Evolutionary conservation across 1,140 invertebrate species (phyloP).

Genomic region (Nebria ingens): DNA sequence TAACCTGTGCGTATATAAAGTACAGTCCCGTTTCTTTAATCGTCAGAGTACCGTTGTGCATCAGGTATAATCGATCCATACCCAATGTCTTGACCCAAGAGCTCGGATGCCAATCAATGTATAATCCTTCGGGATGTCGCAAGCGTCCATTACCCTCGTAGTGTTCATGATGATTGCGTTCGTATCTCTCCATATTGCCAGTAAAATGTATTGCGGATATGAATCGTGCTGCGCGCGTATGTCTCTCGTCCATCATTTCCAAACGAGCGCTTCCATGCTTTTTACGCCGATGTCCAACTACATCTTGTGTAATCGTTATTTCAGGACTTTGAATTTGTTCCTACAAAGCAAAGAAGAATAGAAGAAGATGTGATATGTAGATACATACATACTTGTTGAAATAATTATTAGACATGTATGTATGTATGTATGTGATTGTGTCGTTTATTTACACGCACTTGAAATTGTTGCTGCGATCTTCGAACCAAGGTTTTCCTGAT

Average conservation of each 20-base stretch:
- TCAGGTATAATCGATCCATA: slow-evolving; percentile 32
- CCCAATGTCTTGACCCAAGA: slow-evolving; percentile 37
- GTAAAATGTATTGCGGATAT: slow-evolving; percentile 24
- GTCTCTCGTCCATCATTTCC: slow-evolving; percentile 11
- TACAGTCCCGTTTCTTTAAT: slow-evolving; percentile 49
- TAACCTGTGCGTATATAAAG: slow-evolving; percentile 52
- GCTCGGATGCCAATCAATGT: slow-evolving; percentile 39
- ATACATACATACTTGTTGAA: too few relatives aligned
- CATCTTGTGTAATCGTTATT: slow-evolving; percentile 13
- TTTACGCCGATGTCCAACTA: slow-evolving; percentile 11
- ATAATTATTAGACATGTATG: too few relatives aligned
- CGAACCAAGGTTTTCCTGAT: too few relatives aligned
- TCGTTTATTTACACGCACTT: background rate
- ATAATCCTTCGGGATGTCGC: slow-evolving; percentile 36
- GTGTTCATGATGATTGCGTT: slow-evolving; percentile 25
- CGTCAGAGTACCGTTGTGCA: slow-evolving; percentile 39
- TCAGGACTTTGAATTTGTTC: background rate
- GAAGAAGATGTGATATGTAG: too few relatives aligned
- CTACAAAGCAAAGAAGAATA: background rate
- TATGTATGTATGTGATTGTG: too few relatives aligned
- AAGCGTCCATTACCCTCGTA: slow-evolving; percentile 34
- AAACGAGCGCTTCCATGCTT: slow-evolving; percentile 7
- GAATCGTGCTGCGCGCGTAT: slow-evolving; percentile 19
- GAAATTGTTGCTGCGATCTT: too few relatives aligned
- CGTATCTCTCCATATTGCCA: slow-evolving; percentile 28